Base-by-base conservation (phyloP, 2,888 invertebrate species). In the Drosophila atripex region DNA sequence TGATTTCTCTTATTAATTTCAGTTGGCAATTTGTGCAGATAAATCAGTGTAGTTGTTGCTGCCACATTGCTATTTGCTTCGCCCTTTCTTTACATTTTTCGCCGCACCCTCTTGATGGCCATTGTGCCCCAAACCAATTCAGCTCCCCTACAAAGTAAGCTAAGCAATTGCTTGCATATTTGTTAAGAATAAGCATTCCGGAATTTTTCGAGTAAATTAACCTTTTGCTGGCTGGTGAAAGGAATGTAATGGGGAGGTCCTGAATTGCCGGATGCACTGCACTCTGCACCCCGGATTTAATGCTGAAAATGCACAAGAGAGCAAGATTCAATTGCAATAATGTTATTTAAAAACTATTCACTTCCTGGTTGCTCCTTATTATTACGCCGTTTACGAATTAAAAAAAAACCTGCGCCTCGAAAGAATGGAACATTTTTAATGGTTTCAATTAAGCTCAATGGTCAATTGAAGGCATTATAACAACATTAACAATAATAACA, bases 1-100 rank as follows among this genome's bases (percentile, higher is more conserved):
- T 76, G 76, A 74, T 76, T 74, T 87, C 72, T 78, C 59, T 75
- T 82, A 85, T 85, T 82, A 82, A 82, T 87, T 78, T 85, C 66
- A 68, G 71, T 65, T 87, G 75, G 64, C 71, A 75, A 80, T 80
- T 73, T 84, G 66, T 72, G 49, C 61, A 68, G 75, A 71, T 65
- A 73, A 82, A 82, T 82, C 84, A 64, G 68, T 8, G 50, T 43
- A 71, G 64, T 71, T 66, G 66, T 49, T 63, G 65, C 43, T 64
- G 28, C 52, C 11, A 23, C 63, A 32, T 45, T 30, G 52, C 30
- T 9, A 45, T 52, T 45, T 50, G 21, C 14, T 16, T 28, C 28
- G 28, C 14, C 21, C 35, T 35, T 35, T 35, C 35, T 14, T n/a
- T n/a, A n/a, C 35, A 35, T 35, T 35, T 35, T 35, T 12, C 21